Evolutionary conservation across 2,113 vertebrate species (phyloP).

Genomic region (Thunnus maccoyii): DNA sequence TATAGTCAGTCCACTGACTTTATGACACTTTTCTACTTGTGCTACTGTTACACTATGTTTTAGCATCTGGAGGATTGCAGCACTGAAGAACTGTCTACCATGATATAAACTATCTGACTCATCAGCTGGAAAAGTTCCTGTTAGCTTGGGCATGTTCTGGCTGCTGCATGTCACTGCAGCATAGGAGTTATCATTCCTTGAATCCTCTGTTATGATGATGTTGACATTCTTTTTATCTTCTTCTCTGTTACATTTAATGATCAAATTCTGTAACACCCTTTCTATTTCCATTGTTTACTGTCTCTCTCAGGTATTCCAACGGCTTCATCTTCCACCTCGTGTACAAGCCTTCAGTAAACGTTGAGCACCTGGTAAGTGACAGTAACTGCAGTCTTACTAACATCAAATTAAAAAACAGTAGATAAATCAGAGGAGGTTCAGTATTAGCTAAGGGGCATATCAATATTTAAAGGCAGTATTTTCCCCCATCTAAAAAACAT

Average conservation of each 20-base stretch:
- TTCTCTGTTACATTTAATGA: not conserved
- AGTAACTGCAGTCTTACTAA: not conserved
- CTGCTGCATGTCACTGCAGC: not conserved
- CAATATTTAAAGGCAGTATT: not conserved
- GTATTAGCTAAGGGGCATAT: not conserved
- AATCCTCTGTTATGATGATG: not conserved
- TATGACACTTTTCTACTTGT: too few species aligned
- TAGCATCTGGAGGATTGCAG: too few species aligned
- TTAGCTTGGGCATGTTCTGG: not conserved
- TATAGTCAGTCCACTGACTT: too few species aligned
- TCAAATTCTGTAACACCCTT: not conserved
- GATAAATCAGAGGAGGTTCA: not conserved
- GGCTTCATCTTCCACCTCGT: slow-evolving; percentile 66
- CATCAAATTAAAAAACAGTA: not conserved
- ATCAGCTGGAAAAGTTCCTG: not conserved
- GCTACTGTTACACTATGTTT: too few species aligned
- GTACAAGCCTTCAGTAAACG: slow-evolving; percentile 37
- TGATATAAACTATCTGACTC: not conserved
- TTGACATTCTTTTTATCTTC: not conserved
- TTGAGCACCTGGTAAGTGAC: not conserved
- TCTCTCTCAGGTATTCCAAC: slow-evolving; percentile 43
- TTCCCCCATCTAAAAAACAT: slow-evolving; percentile 1
- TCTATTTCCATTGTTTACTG: not conserved
- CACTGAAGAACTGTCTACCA: too few species aligned
- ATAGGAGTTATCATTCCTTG: not conserved